phyloP scores from a whole-genome alignment of 2,888 invertebrate species.

The Autographa pulchrina region DNA sequence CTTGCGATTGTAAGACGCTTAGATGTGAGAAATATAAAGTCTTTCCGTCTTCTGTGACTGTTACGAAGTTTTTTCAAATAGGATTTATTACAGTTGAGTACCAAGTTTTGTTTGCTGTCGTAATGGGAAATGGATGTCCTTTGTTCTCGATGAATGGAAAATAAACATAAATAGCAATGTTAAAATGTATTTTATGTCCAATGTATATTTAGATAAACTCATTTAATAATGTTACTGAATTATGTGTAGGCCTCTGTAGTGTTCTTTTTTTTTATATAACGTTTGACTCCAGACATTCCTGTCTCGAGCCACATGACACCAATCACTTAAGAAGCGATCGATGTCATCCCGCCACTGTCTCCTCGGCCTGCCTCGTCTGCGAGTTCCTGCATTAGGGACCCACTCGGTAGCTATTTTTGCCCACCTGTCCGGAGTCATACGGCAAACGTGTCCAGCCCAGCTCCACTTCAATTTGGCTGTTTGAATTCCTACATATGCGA shows the following conservation, averaged over 20 bases:
- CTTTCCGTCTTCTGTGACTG: background rate
- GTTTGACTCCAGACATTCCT: too few relatives aligned
- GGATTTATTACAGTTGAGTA: background rate
- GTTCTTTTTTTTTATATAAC: too few relatives aligned
- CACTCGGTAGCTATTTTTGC: too few relatives aligned
- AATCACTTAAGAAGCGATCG: too few relatives aligned
- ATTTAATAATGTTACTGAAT: background rate
- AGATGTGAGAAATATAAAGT: constrained; percentile 13
- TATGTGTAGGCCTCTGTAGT: background rate
- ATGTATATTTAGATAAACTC: background rate
- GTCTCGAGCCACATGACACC: too few relatives aligned
- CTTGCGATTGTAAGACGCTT: constrained; percentile 18
- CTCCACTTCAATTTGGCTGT: too few relatives aligned
- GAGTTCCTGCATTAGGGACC: too few relatives aligned
- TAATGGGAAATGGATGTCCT: background rate
- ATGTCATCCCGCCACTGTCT: too few relatives aligned
- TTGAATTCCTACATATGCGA: too few relatives aligned
- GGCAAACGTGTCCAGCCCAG: too few relatives aligned
- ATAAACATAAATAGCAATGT: background rate
- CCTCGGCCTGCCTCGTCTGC: too few relatives aligned
- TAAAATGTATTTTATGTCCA: background rate
- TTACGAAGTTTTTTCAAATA: background rate
- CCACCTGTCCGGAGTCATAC: too few relatives aligned
- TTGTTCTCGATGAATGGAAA: background rate
- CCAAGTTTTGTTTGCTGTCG: background rate